Base-by-base conservation (phyloP, 2,113 vertebrate species). In the Protobothrops flavoviridis region DNA sequence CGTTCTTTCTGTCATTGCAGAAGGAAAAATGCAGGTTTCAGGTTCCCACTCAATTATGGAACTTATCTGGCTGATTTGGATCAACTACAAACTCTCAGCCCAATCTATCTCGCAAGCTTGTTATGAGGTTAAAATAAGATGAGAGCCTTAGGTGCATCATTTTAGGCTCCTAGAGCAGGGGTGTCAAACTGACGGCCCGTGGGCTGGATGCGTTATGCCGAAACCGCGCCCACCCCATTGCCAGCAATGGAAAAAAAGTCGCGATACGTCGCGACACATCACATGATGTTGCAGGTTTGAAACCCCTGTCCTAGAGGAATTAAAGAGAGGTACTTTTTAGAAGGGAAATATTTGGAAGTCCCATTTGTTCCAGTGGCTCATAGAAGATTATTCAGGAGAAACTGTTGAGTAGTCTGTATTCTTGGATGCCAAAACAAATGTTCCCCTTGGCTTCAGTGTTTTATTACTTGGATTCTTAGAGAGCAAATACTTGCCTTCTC, bases 401-500 rank as follows among this genome's bases (percentile, higher is more conserved):
- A 64, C 0, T 23, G 89, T 93, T 91, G 69, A 4, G 93, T 95
- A 48, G 24, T 94, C 93, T 93, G 3, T 92, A 2, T 13, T 92
- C 23, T 6, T 3, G 88, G 33, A 5, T 56, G 93, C 93, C 85
- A 95, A 94, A 94, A 29, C 33, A 91, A 96, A 93, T 90, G 33
- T 11, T 93, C 92, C 24, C 74, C 92, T 92, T 94, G 85, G 45
- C 93, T 93, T 81, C 87, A 11, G 45, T 88, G 7, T 91, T 92
- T 23, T 57, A 6, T 24, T 13, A 85, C 5, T 93, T 96, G 87
- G 87, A 87, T 94, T 94, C 93, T 94, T 92, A 92, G 91, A 94
- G 91, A 95, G 94, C 33, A 94, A 93, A 94, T 93, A 52, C 9
- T 94, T 97, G 59, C 93, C 57, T 81, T 10, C 55, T 81, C 33